Evolutionary conservation across 2,888 invertebrate genomes (phyloP).

Genomic region (Zygaena filipendulae): DNA sequence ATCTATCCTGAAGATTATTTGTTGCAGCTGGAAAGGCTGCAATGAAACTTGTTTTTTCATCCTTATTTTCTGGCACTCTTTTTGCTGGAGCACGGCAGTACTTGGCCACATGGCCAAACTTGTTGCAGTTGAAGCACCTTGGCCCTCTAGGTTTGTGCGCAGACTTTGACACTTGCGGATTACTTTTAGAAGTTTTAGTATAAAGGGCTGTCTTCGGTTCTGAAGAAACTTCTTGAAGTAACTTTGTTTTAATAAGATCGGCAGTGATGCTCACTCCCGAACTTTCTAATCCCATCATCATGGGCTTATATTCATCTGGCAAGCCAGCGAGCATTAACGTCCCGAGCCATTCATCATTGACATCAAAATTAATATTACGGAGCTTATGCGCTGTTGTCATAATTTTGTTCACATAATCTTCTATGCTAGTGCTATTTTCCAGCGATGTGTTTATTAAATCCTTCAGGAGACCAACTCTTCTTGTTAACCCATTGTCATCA

Average conservation of each 20-base stretch:
- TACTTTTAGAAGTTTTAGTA: conserved; percentile 1
- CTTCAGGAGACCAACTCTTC: conserved; percentile 13
- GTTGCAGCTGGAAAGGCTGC: conserved; percentile 16
- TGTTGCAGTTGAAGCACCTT: conserved; percentile 18
- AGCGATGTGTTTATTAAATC: conserved; percentile 9
- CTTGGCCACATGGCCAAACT: conserved; percentile 8
- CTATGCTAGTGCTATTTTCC: conserved; percentile 10
- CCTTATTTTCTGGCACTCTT: conserved; percentile 4
- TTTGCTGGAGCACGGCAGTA: conserved; percentile 9
- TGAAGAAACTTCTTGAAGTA: conserved; percentile 13
- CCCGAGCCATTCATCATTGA: too few relatives aligned
- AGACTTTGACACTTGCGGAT: conserved; percentile 4
- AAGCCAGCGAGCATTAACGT: conserved; percentile 14
- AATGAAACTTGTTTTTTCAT: conserved; percentile 13
- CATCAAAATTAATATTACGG: conserved; percentile 14
- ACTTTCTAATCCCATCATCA: conserved; percentile 15
- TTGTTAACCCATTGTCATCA: conserved; percentile 12
- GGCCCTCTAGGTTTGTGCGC: conserved; percentile 9
- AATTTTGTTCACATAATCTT: conserved; percentile 14
- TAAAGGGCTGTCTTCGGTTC: conserved; percentile 5
- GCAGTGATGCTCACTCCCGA: conserved; percentile 14
- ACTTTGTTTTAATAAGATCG: conserved; percentile 14
- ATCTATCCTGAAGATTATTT: conserved; percentile 4
- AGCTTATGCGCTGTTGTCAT: conserved; percentile 17
- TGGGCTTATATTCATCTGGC: conserved; percentile 13